These are phyloP conservation scores for Tineola bisselliella DNA, from an alignment of 2,888 invertebrate species.

Conservation along the genomic window DNA sequence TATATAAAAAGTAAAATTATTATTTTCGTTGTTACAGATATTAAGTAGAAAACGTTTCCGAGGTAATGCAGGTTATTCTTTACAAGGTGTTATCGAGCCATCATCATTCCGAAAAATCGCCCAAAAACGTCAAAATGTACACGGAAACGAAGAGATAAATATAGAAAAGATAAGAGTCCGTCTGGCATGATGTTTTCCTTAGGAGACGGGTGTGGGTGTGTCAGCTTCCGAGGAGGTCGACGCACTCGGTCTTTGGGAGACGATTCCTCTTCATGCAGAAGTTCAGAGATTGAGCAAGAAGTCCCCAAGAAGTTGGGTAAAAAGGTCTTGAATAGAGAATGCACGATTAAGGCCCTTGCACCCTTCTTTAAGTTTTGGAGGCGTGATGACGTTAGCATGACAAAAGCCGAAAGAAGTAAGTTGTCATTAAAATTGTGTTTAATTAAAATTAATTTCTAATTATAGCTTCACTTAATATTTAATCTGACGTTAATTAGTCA, in stretches of 20 bases:
- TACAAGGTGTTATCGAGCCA: background rate
- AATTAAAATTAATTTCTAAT: background rate
- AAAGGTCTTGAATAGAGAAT: slow-evolving; percentile 48
- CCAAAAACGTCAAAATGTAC: slow-evolving; percentile 54
- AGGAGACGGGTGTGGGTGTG: slow-evolving; percentile 60
- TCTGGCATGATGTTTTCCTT: slow-evolving; percentile 55
- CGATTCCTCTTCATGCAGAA: slow-evolving; percentile 58
- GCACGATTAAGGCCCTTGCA: slow-evolving; percentile 64
- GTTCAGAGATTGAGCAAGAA: slow-evolving; percentile 62
- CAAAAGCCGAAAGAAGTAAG: slow-evolving; percentile 81
- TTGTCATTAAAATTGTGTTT: slow-evolving; percentile 15
- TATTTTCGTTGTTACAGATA: slow-evolving; percentile 1
- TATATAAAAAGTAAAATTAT: background rate
- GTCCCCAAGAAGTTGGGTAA: slow-evolving; percentile 48
- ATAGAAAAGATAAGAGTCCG: slow-evolving; percentile 43
- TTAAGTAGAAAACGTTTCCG: background rate
- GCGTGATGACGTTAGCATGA: slow-evolving; percentile 77
- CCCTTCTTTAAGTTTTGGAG: slow-evolving; percentile 75
- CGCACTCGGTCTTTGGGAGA: slow-evolving; percentile 49
- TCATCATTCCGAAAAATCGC: slow-evolving; percentile 49
- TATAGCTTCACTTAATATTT: background rate
- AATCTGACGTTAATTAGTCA: background rate
- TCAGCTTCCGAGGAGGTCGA: slow-evolving; percentile 49
- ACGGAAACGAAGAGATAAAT: slow-evolving; percentile 60
- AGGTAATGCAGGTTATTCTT: background rate